Base-by-base conservation (phyloP, 1,140 invertebrate species). In the Lithobius niger region DNA sequence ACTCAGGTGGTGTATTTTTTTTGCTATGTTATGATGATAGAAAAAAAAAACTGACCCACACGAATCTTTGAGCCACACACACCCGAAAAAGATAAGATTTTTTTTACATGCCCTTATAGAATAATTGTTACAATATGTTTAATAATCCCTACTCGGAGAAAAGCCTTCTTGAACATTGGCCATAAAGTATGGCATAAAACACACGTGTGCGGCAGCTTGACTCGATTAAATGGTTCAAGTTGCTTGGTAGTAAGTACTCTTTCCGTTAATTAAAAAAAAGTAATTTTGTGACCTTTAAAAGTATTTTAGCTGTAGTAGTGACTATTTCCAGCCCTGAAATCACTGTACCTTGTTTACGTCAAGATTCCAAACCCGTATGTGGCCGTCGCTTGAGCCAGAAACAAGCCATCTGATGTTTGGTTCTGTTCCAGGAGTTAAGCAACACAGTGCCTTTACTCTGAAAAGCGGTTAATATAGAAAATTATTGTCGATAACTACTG, bases 311-410 rank as follows among this genome's bases (percentile, higher is more conserved):
- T 15, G 40, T 16, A 26, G n/a, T 16, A 13, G 13, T 27, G n/a
- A 58, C 13, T 56, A 13, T 25, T 1, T 25, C 16, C 27, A 15
- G n/a, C 36, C n/a, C n/a, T n/a, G 27, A 31, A 15, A 52, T 27
- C 48, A 47, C 42, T 50, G 54, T 19, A 63, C 64, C 53, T 65
- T 26, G 40, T 26, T 27, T 48, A 61, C 54, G 6, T 71, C 62
- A 27, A 74, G 65, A 18, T 67, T 73, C 85, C 86, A 91, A 0
- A 88, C 61, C 73, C 86, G 88, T 36, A 91, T 76, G 66, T 82
- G 78, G 0, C 87, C 86, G 42, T 79, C 76, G 71, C 84, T 89
- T 1, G 82, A 82, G 19, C 76, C 79, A 22, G 82, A 78, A 40
- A 79, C 76, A 3, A 83, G 61, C 31, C 74, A 73, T n/a, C n/a